A percentile compares a stretch with the other conserved stretches of the same genome.
phyloP scores from a whole-genome alignment of 2,888 invertebrate species.

The Cerastis rubricosa region DNA sequence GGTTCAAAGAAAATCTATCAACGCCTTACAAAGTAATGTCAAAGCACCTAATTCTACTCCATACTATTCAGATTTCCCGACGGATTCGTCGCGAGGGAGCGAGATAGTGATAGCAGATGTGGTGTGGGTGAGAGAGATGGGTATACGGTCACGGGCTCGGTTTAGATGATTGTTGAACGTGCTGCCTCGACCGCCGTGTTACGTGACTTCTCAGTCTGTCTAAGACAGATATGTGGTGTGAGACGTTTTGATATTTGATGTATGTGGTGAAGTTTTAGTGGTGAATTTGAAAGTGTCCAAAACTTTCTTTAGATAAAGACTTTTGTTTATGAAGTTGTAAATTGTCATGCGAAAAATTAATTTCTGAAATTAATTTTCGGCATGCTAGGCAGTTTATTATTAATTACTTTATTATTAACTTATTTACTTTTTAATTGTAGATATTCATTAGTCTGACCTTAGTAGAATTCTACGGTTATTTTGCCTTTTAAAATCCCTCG shows the following conservation, averaged over 20 bases:
- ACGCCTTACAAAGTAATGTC: constrained; percentile 86
- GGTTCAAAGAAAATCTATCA: constrained; percentile 87
- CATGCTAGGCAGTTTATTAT: too few species aligned
- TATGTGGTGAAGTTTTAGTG: not conserved
- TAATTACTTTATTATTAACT: too few species aligned
- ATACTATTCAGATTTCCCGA: constrained; percentile 89
- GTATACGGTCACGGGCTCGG: constrained; percentile 86
- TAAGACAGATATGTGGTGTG: constrained; percentile 66
- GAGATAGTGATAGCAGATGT: constrained; percentile 64
- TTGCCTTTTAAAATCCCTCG: not conserved
- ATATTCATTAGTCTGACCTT: not conserved
- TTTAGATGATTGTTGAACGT: constrained; percentile 90
- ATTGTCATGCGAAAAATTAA: not conserved
- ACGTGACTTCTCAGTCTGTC: constrained; percentile 85
- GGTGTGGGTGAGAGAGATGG: constrained; percentile 73
- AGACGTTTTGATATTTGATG: constrained; percentile 79
- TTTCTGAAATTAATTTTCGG: not conserved
- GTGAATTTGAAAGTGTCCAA: not conserved
- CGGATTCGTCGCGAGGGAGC: constrained; percentile 78
- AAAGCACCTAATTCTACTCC: constrained; percentile 88
- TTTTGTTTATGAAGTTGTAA: not conserved
- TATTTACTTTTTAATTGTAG: too few species aligned
- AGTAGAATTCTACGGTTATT: not conserved
- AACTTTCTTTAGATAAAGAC: not conserved
- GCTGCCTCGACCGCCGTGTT: constrained; percentile 86